Evolutionary conservation across 2,888 invertebrate species (phyloP).

Genomic region (Tenthredo notha): DNA sequence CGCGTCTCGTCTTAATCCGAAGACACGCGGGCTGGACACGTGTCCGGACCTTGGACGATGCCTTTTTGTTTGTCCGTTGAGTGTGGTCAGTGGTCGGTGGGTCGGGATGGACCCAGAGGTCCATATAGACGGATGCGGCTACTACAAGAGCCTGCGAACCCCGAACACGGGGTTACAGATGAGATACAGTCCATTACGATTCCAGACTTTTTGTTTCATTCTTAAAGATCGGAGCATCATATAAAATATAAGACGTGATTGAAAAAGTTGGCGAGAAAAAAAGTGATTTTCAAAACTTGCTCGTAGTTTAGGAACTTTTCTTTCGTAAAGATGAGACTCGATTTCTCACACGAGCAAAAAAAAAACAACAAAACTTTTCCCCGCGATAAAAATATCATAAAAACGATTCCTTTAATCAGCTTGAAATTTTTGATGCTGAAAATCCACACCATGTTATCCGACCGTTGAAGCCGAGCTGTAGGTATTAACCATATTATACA

Average conservation of each 20-base stretch:
- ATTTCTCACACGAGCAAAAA: background rate
- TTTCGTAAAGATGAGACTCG: background rate
- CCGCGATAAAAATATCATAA: background rate
- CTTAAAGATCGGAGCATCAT: background rate
- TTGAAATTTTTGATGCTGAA: background rate
- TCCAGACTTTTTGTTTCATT: conserved; percentile 23
- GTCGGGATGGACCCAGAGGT: conserved; percentile 58
- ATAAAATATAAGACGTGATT: background rate
- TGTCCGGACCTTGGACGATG: conserved; percentile 57
- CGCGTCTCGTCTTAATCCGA: conserved; percentile 67
- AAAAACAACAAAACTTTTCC: background rate
- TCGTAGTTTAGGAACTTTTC: background rate
- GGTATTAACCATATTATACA: background rate
- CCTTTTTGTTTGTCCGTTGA: conserved; percentile 61
- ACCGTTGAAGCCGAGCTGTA: background rate
- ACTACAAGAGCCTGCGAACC: background rate
- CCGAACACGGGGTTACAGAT: conserved; percentile 40
- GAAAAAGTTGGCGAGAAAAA: background rate
- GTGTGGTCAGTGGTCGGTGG: conserved; percentile 60
- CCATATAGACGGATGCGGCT: conserved; percentile 51
- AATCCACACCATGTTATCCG: background rate
- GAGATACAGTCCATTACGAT: conserved; percentile 51
- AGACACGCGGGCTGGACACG: conserved; percentile 68
- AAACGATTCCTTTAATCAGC: background rate
- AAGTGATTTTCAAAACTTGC: background rate